Evolutionary conservation across 1,140 invertebrate genomes (phyloP).

Genomic region (Brachystomella parvula): DNA sequence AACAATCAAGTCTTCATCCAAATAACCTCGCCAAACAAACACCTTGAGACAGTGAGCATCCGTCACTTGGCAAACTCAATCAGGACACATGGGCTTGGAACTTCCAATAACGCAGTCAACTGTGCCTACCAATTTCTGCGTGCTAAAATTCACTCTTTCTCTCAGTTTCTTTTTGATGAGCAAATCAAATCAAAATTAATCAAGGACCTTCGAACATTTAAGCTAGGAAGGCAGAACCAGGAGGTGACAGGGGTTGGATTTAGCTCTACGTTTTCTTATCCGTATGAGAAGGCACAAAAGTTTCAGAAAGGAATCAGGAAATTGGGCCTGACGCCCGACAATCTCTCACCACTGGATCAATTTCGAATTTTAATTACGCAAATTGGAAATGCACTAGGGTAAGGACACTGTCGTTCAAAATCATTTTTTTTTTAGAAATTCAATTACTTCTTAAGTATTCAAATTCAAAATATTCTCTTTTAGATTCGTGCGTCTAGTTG

Average conservation of each 20-base stretch:
- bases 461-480: neutral
- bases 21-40: slow-evolving; percentile 81
- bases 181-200: slow-evolving; percentile 92
- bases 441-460: neutral
- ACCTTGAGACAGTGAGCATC: slow-evolving; percentile 93
- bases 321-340: slow-evolving; percentile 73
- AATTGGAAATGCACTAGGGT: slow-evolving; percentile 56
- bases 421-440: neutral
- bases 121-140: slow-evolving; percentile 94
- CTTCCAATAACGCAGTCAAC: slow-evolving; percentile 59
- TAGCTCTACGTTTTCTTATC: slow-evolving; percentile 44
- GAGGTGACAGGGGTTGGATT: slow-evolving; percentile 50
- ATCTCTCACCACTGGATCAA: slow-evolving; percentile 81
- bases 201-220: slow-evolving; percentile 73
- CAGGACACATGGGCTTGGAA: slow-evolving; percentile 91
- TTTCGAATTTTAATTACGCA: slow-evolving; percentile 87
- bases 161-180: slow-evolving; percentile 96
- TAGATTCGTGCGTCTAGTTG: slow-evolving; percentile 84
- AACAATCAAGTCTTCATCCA: slow-evolving; percentile 97
- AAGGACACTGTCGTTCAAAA: neutral
- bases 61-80: slow-evolving; percentile 95
- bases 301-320: slow-evolving; percentile 89
- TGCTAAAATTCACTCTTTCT: slow-evolving; percentile 89
- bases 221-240: slow-evolving; percentile 53
- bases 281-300: slow-evolving; percentile 86